These are phyloP conservation scores for Cydia splendana DNA, from an alignment of 1,140 invertebrate genomes.

Conservation along the genomic window DNA sequence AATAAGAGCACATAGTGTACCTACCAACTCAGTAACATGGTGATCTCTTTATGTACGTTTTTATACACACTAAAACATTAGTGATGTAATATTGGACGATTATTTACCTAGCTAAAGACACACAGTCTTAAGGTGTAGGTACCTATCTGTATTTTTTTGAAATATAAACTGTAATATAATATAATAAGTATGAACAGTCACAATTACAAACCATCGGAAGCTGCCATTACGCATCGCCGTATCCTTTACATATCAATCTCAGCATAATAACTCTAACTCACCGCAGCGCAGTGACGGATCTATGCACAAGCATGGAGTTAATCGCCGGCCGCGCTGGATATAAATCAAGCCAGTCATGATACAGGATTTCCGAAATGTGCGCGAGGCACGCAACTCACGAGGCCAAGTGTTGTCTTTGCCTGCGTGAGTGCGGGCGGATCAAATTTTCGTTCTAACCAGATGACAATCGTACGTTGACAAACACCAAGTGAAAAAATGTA, in stretches of 20 bases:
- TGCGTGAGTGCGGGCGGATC: neutral
- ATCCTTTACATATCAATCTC: slow-evolving; percentile 11
- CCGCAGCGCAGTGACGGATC: slow-evolving; percentile 22
- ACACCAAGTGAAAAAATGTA: too few species aligned
- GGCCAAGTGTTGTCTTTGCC: neutral
- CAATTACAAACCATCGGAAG: neutral
- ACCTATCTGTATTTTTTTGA: too few species aligned
- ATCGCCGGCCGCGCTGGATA: slow-evolving; percentile 11
- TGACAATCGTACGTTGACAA: too few species aligned
- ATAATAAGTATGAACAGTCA: neutral
- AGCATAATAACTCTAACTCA: neutral
- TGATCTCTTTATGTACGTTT: too few species aligned
- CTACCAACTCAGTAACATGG: too few species aligned
- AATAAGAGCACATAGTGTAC: too few species aligned
- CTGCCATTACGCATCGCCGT: neutral
- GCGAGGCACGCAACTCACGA: slow-evolving; percentile 17
- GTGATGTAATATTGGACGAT: too few species aligned
- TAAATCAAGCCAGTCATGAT: slow-evolving; percentile 18
- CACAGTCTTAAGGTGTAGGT: too few species aligned
- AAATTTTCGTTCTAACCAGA: neutral
- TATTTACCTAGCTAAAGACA: too few species aligned
- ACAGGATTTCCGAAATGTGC: slow-evolving; percentile 31
- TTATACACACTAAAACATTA: too few species aligned
- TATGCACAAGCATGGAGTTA: slow-evolving; percentile 4
- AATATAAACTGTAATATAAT: neutral